Percentiles rank a stretch among this genome's conserved stretches.
phyloP scores from a whole-genome alignment of 2,113 vertebrate species.

The Dipodomys merriami region DNA sequence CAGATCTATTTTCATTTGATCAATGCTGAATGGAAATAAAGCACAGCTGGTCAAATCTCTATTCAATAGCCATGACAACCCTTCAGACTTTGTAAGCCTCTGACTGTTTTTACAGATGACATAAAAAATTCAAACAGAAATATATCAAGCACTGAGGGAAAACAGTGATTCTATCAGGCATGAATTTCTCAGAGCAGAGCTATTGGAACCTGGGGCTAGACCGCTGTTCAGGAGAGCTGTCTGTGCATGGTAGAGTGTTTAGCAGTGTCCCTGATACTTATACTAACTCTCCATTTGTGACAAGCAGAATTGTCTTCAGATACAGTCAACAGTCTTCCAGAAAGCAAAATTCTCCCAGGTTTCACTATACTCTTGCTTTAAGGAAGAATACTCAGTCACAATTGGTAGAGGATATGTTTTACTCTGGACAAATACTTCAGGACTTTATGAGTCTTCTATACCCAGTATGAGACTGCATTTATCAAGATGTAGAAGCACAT shows the following conservation, averaged over 20 bases:
- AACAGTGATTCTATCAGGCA: neutral
- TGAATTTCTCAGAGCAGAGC: neutral
- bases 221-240: neutral
- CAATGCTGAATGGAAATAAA: constrained; percentile 2
- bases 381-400: neutral
- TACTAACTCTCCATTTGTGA: neutral
- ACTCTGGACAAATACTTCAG: neutral
- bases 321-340: neutral
- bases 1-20: constrained; percentile 41
- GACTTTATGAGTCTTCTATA: neutral
- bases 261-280: neutral
- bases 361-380: neutral
- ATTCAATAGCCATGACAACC: constrained; percentile 11
- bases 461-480: neutral
- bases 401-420: neutral
- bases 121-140: neutral
- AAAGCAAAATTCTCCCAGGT: neutral
- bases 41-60: neutral
- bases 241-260: neutral
- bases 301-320: neutral
- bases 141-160: neutral
- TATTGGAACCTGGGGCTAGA: neutral
- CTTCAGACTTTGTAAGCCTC: neutral
- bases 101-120: neutral
- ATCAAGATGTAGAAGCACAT: neutral